Evolutionary conservation across 2,797 vertebrate genomes (phyloP), one percentile per base, ranked within the genome.

Genomic region (Hozukius guyotensis): DNA sequence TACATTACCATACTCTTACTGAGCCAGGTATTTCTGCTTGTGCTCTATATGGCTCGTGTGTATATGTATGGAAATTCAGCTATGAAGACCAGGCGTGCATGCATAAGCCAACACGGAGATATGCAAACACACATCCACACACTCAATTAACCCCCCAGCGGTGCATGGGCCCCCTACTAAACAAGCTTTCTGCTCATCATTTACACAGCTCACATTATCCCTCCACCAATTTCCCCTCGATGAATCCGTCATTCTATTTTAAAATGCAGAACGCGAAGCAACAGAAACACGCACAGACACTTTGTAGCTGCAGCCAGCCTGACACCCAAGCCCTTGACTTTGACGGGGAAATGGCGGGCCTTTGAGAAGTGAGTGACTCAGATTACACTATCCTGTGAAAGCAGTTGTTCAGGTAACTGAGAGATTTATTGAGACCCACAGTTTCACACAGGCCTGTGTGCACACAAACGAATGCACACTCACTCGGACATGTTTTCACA

Each of bases 121-220:
- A 88, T 78, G 83, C 69, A 87, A 84, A 87, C 81, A 87, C 76
- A 72, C 65, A 76, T 76, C 29, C 34, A 24, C 78, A 84, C 61
- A 84, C 66, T 86, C 77, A 80, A 76, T 91, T 88, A 90, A 84
- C 89, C 83, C 80, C 82, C 36, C 77, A 84, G 85, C 64, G 3
- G 81, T 52, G 63, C 49, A 52, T 16, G 24, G 64, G 36, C 61
- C 68, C 61, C 60, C 69, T 27, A 14, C 81, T 71, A 76, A 89
- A 81, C 34, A 2, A 80, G 63, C 68, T 64, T 24, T 57, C 36
- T 72, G 77, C 81, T 84, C 84, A 73, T 86, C 73, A 65, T 67
- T 87, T 70, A 86, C 79, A 81, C 85, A 74, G 60, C 75, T 92
- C 52, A 20, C 77, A 72, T 90, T 84, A 77, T 82, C 60, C 61